phyloP scores from a whole-genome alignment of 2,888 invertebrate genomes.

The Aphodius sticticus region DNA sequence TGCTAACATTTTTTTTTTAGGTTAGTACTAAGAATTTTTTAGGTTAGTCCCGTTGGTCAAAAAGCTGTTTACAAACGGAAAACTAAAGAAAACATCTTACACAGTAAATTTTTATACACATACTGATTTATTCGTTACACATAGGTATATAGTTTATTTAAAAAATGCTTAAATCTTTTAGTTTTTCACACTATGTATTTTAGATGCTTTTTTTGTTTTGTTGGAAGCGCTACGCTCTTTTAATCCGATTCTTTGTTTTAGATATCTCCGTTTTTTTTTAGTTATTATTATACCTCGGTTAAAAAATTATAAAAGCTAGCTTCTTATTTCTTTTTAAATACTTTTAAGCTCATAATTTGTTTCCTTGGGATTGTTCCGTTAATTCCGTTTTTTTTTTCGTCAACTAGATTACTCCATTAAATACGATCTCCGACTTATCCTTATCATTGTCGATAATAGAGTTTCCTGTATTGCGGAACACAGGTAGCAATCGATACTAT shows the following conservation, averaged over 20 bases:
- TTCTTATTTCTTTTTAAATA: constrained; percentile 40
- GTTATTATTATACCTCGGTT: constrained; percentile 32
- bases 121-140: constrained; percentile 17
- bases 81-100: neutral
- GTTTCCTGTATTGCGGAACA: constrained; percentile 13
- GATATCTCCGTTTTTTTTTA: constrained; percentile 23
- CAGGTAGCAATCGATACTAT: neutral
- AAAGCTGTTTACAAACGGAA: neutral
- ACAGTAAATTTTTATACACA: constrained; percentile 19
- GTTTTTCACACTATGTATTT: constrained; percentile 32
- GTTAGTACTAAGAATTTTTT: too few relatives aligned
- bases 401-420: neutral
- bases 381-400: constrained; percentile 31
- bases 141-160: constrained; percentile 17
- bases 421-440: constrained; percentile 7
- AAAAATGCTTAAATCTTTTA: constrained; percentile 20
- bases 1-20: neutral
- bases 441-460: constrained; percentile 40
- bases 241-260: constrained; percentile 17
- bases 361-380: constrained; percentile 43
- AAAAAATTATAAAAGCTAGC: constrained; percentile 54
- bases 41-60: neutral
- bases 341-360: constrained; percentile 49
- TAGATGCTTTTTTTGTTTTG: constrained; percentile 20
- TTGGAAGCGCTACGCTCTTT: constrained; percentile 42